These are phyloP conservation scores for Phoenoteleia sp. DNA, from an alignment of 2,888 invertebrate species.

Conservation along the genomic window DNA sequence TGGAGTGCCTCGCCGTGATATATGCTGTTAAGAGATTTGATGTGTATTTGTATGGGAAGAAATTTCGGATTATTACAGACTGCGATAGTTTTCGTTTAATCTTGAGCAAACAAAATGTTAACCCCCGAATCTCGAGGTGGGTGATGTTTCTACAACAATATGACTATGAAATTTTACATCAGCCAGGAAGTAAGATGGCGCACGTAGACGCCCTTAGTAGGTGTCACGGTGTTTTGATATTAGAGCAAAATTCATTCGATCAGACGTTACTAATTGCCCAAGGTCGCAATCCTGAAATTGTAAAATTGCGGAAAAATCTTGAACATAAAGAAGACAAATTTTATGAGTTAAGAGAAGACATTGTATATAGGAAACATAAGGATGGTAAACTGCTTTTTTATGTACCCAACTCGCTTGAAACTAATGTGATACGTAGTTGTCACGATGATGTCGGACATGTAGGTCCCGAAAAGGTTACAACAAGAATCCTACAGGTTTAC, in stretches of 20 bases:
- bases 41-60: conserved; percentile 74
- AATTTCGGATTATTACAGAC: conserved; percentile 79
- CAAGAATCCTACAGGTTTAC: conserved; percentile 30
- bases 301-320: not conserved
- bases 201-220: conserved; percentile 29
- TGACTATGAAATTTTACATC: not conserved
- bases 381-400: not conserved
- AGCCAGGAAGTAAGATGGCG: not conserved
- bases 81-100: conserved; percentile 70
- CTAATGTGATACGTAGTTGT: not conserved
- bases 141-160: conserved; percentile 66
- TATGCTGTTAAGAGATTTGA: conserved; percentile 73
- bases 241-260: conserved; percentile 61
- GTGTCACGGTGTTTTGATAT: conserved; percentile 64
- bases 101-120: conserved; percentile 74
- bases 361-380: not conserved
- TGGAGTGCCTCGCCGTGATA: not conserved
- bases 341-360: conserved; percentile 71
- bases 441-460: conserved; percentile 66
- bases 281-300: not conserved
- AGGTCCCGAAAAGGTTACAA: conserved; percentile 42
- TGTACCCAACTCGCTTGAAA: not conserved
- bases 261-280: not conserved
- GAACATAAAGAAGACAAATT: not conserved
- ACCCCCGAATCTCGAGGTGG: not conserved